Percentiles rank a stretch among this genome's conserved stretches.
Conservation (phyloP, 2,113 vertebrate species). For the Passerina amoena region DNA sequence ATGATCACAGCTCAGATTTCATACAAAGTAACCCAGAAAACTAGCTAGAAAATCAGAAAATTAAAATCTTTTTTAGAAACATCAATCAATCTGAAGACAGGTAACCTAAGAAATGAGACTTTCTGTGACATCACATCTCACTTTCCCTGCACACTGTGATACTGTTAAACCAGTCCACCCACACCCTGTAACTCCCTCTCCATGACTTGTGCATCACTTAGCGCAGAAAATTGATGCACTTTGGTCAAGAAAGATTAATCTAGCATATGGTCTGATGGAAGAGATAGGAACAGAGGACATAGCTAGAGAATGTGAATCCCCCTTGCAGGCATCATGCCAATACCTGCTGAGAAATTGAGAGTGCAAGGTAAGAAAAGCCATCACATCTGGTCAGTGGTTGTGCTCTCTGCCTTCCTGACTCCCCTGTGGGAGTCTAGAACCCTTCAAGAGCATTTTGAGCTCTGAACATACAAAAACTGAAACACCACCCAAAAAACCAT, state of each 20-base stretch:
- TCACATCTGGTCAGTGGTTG: background rate
- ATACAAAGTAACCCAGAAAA: background rate
- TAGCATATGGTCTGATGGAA: background rate
- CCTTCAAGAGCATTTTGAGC: background rate
- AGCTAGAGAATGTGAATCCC: background rate
- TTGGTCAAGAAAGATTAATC: background rate
- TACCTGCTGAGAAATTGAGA: background rate
- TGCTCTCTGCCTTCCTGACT: rapidly evolving
- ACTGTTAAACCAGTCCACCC: background rate
- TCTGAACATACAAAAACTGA: background rate
- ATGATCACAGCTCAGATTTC: background rate
- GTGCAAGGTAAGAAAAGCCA: background rate
- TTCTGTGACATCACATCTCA: background rate
- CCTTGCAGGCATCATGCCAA: background rate
- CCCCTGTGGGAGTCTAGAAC: background rate
- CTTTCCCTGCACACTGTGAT: background rate
- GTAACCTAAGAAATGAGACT: background rate
- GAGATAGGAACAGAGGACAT: background rate
- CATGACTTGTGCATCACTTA: background rate
- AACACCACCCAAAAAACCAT: background rate
- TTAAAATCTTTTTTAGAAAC: background rate
- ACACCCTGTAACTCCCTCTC: background rate
- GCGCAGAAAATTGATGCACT: background rate
- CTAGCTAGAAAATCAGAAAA: background rate
- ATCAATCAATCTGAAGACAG: background rate